These are phyloP conservation scores for Tragelaphus scriptus DNA, from an alignment of 2,113 vertebrate genomes.

Conservation along the genomic window DNA sequence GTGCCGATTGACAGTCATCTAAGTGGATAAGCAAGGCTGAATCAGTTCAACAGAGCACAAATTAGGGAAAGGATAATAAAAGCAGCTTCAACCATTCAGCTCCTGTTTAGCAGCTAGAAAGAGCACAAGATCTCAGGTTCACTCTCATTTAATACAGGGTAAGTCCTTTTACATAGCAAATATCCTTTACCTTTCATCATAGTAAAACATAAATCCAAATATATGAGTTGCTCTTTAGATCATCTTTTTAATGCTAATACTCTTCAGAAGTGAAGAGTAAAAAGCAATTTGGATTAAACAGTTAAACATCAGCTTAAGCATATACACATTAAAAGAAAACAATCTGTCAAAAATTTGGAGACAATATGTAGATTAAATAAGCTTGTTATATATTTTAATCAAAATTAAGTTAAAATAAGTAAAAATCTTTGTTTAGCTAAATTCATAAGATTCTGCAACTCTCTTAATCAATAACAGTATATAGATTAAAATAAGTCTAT, in stretches of 20 bases:
- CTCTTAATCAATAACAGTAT: neutral
- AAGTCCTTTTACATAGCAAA: neutral
- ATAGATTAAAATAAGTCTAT: neutral
- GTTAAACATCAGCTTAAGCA: neutral
- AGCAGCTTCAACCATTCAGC: neutral
- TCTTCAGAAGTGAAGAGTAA: neutral
- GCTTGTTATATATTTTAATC: neutral
- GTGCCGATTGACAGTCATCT: neutral
- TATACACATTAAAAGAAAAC: neutral
- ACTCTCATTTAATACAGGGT: neutral
- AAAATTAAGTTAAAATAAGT: neutral
- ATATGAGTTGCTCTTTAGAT: neutral
- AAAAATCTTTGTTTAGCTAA: neutral
- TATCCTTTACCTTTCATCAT: neutral
- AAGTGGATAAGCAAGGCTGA: conserved; percentile 33
- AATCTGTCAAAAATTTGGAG: neutral
- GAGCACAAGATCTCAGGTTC: neutral
- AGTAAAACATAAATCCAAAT: conserved; percentile 19
- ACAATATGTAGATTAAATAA: neutral
- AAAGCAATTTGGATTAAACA: neutral
- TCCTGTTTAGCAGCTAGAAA: neutral
- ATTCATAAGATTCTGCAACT: neutral
- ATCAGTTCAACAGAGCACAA: neutral
- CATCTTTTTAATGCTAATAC: neutral
- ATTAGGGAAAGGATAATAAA: neutral